These are phyloP conservation scores for Clusia tigrina DNA, from an alignment of 2,888 invertebrate species.

Conservation along the genomic window DNA sequence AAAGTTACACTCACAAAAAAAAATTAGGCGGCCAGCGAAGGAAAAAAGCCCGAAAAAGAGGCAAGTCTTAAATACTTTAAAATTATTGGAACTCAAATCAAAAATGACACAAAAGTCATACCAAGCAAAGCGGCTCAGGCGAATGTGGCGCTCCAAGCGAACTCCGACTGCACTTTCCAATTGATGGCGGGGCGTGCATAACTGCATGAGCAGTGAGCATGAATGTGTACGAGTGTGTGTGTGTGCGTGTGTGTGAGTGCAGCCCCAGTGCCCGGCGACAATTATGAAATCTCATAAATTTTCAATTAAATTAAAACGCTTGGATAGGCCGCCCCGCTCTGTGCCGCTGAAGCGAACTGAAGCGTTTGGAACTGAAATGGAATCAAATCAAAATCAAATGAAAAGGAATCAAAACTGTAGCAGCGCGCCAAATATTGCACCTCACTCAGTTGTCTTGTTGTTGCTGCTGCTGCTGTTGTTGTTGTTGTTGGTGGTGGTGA, in stretches of 20 bases:
- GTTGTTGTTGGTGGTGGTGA: neutral
- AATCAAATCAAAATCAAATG: neutral
- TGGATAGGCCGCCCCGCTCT: neutral
- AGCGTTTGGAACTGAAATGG: neutral
- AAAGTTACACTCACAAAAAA: neutral
- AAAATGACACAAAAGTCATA: neutral
- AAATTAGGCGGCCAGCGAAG: neutral
- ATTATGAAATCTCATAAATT: conserved; percentile 8
- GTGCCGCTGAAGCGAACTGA: neutral
- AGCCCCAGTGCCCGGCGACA: neutral
- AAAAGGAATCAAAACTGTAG: neutral
- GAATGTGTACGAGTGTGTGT: too few relatives aligned
- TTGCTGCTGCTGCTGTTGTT: conserved; percentile 1
- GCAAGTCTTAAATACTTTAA: conserved; percentile 2
- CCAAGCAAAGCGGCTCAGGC: neutral
- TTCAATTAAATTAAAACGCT: conserved; percentile 1
- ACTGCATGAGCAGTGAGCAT: neutral
- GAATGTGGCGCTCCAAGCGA: neutral
- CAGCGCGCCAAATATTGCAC: conserved; percentile 4
- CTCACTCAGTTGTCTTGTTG: neutral
- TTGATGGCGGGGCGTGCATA: neutral
- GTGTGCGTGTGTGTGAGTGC: too few relatives aligned
- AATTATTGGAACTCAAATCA: conserved; percentile 8
- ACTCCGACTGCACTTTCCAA: neutral
- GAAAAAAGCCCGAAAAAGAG: neutral